A percentile compares a stretch with the other conserved stretches of the same genome.
Conservation (phyloP, 2,113 vertebrate species). For the Xyrauchen texanus region DNA sequence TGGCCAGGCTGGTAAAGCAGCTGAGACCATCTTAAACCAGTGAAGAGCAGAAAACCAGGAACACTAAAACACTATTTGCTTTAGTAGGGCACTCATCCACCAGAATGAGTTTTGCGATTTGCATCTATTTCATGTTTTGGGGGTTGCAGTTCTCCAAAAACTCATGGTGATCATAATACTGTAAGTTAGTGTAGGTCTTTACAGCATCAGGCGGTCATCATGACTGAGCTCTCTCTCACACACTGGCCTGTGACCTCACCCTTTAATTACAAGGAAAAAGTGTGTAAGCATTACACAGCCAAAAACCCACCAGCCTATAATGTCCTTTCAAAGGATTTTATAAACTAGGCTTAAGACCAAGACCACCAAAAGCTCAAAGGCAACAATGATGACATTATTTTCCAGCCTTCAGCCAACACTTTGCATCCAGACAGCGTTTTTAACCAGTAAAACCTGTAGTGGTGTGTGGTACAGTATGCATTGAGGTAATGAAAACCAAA, state of each 20-base stretch:
- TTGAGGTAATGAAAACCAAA: conserved; percentile 24
- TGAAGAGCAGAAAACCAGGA: too few relatives aligned
- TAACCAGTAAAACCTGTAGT: conserved; percentile 28
- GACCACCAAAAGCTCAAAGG: conserved; percentile 45
- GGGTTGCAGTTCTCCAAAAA: too few relatives aligned
- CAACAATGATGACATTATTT: conserved; percentile 39
- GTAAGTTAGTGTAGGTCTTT: too few relatives aligned
- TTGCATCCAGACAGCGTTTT: conserved; percentile 27
- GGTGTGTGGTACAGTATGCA: conserved; percentile 1
- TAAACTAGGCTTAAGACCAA: conserved; percentile 41
- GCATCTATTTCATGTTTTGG: too few relatives aligned
- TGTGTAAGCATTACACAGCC: conserved; percentile 35
- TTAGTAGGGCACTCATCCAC: too few relatives aligned
- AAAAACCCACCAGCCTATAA: conserved; percentile 13
- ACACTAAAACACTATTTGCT: too few relatives aligned
- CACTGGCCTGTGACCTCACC: conserved; percentile 27
- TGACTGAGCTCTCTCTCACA: not conserved
- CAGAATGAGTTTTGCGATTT: too few relatives aligned
- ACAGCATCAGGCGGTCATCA: too few relatives aligned
- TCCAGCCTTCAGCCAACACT: conserved; percentile 23
- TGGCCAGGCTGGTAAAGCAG: too few relatives aligned
- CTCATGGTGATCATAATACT: too few relatives aligned
- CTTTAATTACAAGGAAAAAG: conserved; percentile 56
- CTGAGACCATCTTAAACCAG: too few relatives aligned
- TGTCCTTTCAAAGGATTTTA: conserved; percentile 39